Base-by-base conservation (phyloP, 1,140 invertebrate species). In the Drosophila azteca region DNA sequence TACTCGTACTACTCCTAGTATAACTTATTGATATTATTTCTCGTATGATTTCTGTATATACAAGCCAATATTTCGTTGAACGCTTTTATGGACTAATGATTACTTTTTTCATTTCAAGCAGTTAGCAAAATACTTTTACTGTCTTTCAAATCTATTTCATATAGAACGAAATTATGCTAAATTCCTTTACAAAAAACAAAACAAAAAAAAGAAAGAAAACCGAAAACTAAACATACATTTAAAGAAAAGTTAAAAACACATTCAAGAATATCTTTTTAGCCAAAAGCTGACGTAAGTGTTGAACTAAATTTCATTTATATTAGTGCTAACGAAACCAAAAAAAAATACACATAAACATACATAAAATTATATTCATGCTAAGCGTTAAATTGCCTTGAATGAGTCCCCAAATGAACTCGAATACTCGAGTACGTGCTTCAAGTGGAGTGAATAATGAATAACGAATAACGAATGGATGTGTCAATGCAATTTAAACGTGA, bases 121-220 rank as follows among this genome's bases (percentile, higher is more conserved):
- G 82, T 75, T 81, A 85, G 77, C 82, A 53, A 63, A 60, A 53
- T 62, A 29, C 50, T 60, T 50, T 63, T 75, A 68, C 62, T 74
- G 45, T 80, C 66, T 71, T 66, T 52, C 41, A 76, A 68, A 63
- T 82, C 67, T 82, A 82, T 79, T 73, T 77, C 74, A 90, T 90
- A 90, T 90, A 90, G 88, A 90, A 90, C 88, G 88, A 90, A 90
- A 90, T 90, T 90, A 90, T 85, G 72, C 87, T 87, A 87, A 89
- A 88, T 89, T 89, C 65, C 59, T 65, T 74, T 50, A 50, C 46
- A 76, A 82, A 76, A 63, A 49, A 59, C 41, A 55, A 77, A 54
- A 65, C 67, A 41, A 54, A 29, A 69, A 54, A 45, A 55, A 77
- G 44, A 59, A 72, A 41, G 51, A 29, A 69, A 61, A 45, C 39